A percentile compares a stretch with the other conserved stretches of the same genome.
These are phyloP conservation scores for Trichogramma dendrolimi DNA, from an alignment of 2,888 invertebrate genomes.

Conservation along the genomic window DNA sequence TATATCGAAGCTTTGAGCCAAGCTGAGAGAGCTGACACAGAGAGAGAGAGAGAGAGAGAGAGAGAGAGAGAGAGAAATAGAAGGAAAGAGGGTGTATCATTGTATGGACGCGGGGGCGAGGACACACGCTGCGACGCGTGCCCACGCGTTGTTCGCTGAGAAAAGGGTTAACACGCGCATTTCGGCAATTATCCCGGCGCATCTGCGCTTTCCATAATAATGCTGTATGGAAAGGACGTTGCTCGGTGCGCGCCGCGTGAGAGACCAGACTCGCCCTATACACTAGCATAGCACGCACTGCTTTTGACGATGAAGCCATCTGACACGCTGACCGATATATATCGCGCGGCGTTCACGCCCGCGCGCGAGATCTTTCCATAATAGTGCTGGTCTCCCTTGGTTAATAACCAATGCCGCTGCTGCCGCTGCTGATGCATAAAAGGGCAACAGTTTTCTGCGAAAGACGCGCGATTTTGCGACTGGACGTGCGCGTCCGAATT, in stretches of 20 bases:
- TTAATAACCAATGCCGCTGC: no score
- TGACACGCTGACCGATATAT: conserved; percentile 53
- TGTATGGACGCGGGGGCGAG: not conserved
- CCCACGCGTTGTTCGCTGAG: no score
- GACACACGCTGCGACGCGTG: conserved; percentile 9
- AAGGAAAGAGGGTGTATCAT: not conserved
- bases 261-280: no score
- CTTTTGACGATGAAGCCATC: conserved; percentile 45
- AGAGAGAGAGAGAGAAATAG: not conserved
- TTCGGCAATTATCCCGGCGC: no score
- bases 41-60: not conserved
- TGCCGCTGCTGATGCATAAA: no score
- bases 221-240: not conserved
- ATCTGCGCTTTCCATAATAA: no score
- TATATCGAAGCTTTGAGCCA: conserved; percentile 41
- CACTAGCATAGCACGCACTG: conserved; percentile 32
- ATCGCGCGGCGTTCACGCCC: not conserved
- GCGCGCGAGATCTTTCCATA: no score
- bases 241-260: not conserved
- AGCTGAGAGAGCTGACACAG: conserved; percentile 32
- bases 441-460: no score
- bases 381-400: no score
- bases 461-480: no score
- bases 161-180: conserved; percentile 46
- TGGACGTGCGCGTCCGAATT: no score